Conservation (phyloP, 2,113 vertebrate species). For the Trinectes maculatus region DNA sequence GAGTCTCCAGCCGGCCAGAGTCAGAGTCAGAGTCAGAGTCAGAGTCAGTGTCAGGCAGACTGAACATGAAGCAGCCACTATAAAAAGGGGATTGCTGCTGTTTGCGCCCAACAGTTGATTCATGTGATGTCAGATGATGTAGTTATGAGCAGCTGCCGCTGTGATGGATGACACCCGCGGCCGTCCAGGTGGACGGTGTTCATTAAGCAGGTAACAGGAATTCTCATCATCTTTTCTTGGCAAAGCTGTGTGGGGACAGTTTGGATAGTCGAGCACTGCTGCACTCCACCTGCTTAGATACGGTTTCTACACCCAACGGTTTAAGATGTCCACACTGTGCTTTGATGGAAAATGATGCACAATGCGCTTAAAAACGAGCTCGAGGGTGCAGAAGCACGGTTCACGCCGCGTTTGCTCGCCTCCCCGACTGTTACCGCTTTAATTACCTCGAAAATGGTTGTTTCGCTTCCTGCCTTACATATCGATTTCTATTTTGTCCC, state of each 20-base stretch:
- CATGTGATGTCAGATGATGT: conserved; percentile 57
- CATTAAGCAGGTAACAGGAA: conserved; percentile 68
- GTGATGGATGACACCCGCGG: conserved; percentile 53
- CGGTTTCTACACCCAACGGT: conserved; percentile 17
- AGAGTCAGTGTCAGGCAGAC: conserved; percentile 47
- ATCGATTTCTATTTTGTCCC: conserved; percentile 67
- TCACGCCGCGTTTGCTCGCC: conserved; percentile 18
- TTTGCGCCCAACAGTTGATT: conserved; percentile 56
- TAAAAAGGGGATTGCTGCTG: conserved; percentile 62
- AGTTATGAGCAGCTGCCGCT: conserved; percentile 65
- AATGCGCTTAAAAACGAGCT: conserved; percentile 11
- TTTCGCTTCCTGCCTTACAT: conserved; percentile 46
- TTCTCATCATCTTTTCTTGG: conserved; percentile 55
- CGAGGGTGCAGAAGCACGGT: background rate
- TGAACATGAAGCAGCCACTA: conserved; percentile 65
- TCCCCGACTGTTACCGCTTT: conserved; percentile 47
- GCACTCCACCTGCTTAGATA: conserved; percentile 13
- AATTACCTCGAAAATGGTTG: conserved; percentile 64
- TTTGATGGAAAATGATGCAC: conserved; percentile 14
- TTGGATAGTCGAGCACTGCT: background rate
- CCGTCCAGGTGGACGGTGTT: conserved; percentile 65
- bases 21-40: conserved; percentile 43
- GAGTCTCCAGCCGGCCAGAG: conserved; percentile 19
- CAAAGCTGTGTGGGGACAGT: conserved; percentile 18
- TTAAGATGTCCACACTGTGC: conserved; percentile 5